phyloP scores from a whole-genome alignment of 1,140 invertebrate genomes.

The Stenopsyche tienmushanensis region DNA sequence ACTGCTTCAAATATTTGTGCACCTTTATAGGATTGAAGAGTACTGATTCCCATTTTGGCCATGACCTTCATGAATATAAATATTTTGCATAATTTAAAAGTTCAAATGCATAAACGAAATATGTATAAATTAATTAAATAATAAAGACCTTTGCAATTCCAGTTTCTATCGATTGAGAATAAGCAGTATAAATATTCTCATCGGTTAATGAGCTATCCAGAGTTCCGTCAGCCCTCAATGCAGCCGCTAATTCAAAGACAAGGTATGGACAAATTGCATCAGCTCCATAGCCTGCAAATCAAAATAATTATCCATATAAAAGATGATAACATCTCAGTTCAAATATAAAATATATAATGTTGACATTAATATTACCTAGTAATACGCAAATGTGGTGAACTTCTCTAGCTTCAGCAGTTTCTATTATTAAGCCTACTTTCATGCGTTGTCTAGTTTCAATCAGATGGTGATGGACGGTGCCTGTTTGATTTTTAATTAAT shows the following conservation, averaged over 20 bases:
- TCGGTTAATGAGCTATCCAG: conserved; percentile 76
- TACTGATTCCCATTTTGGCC: conserved; percentile 99
- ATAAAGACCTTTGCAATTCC: conserved; percentile 70
- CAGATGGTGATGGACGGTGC: conserved; percentile 92
- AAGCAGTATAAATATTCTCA: conserved; percentile 79
- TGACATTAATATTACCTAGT: conserved; percentile 58
- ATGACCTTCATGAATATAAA: conserved; percentile 64
- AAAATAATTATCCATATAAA: background rate
- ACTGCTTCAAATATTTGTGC: conserved; percentile 99
- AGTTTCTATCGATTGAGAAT: conserved; percentile 68
- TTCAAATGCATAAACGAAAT: background rate
- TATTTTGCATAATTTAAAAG: background rate
- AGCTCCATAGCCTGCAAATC: conserved; percentile 80
- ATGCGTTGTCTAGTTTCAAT: conserved; percentile 94
- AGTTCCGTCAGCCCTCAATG: conserved; percentile 79
- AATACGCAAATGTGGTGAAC: conserved; percentile 97
- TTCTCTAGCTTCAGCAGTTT: conserved; percentile 93
- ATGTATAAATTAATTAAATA: background rate
- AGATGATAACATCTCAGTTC: background rate
- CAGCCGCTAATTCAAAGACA: conserved; percentile 88
- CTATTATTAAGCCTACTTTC: conserved; percentile 92
- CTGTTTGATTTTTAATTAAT: conserved; percentile 42
- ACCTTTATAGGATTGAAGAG: conserved; percentile 98
- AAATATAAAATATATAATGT: background rate
- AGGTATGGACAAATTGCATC: conserved; percentile 97